Evolutionary conservation across 2,888 invertebrate species (phyloP), one percentile per base, ranked within the genome.

Genomic region (Pseudoips prasinana): DNA sequence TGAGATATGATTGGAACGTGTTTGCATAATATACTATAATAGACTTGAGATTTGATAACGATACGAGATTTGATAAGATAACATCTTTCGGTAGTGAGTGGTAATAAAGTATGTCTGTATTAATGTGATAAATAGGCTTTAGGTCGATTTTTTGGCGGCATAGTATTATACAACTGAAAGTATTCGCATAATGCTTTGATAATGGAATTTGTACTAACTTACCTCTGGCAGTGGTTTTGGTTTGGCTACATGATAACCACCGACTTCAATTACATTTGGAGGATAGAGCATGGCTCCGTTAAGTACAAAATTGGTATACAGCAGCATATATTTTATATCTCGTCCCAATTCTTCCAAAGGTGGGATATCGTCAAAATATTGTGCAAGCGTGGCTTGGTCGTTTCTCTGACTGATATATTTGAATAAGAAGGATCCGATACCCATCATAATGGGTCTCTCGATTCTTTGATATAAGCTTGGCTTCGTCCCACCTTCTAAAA

Each of bases 291-390:
- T 82, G 0, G 88, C 72, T 0, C 90, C 90, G 35, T 82, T 83
- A 11, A 91, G 45, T 2, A 89, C 82, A 46, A 85, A 85, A 64
- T 91, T 90, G 10, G 90, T 87, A 55, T 91, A 91, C 0, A 90
- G 34, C 30, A 80, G 10, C 19, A 66, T 49, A n/a, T 66, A 32
- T n/a, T 58, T 56, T 20, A 66, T 23, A 27, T 75, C 71, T 7
- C 52, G 58, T n/a, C 44, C 80, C 8, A 73, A 37, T 1, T 23
- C 50, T 50, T 72, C 72, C 30, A 74, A 43, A 11, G 55, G 52
- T 4, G 64, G 61, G 2, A 61, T 53, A 4, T 65, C 60, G 1
- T 66, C 60, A 42, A 61, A 60, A 11, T 56, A 41, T 22, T 48
- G 41, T 22, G 59, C 51, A 0, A 64, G 41, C 23, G 64, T 58